Base-by-base conservation (phyloP, 2,888 invertebrate species). In the Linnaemya vulpina region DNA sequence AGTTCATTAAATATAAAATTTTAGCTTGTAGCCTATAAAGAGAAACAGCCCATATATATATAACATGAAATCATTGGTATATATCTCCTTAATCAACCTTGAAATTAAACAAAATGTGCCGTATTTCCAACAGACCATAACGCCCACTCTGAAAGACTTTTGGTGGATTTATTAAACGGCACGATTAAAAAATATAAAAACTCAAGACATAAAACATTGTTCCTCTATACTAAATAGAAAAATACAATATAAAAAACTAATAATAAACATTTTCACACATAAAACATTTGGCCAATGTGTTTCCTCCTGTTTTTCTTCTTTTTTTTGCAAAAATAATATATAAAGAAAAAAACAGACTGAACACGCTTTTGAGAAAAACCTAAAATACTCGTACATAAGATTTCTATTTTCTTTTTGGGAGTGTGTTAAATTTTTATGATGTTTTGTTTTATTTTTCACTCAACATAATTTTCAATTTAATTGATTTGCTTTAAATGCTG, bases 401-500 rank as follows among this genome's bases (percentile, higher is more conserved):
- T 58, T 30, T 55, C 7, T 25, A 7, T 70, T 13, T 10, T 40
- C 51, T 17, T 20, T 35, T 17, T 43, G 30, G 10, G 7, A 38
- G 62, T 38, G 30, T 43, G 43, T 35, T 67, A 22, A 55, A 49
- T 25, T 58, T 46, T 67, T 55, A 46, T 53, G 10, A 67, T 30
- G 20, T 25, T 63, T 17, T 63, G 25, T 43, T 55, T 65, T 51
- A 51, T 51, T 43, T 71, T 8, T 1, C 17, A 40, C 20, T 38
- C 20, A 25, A 15, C 53, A 40, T 51, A 53, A 60, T 74, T 68
- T 70, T 55, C 10, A 67, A 55, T 73, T 67, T 68, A 78, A 78
- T 83, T 62, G 78, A 83, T 83, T 73, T 78, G 25, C 17, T 58
- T 73, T 43, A 71, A 77, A 77, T 77, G 7, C 67, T 78, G 77